Percentiles rank a stretch among this genome's conserved stretches.
phyloP scores from a whole-genome alignment of 2,888 invertebrate species.

The Zaprionus obscuricornis region DNA sequence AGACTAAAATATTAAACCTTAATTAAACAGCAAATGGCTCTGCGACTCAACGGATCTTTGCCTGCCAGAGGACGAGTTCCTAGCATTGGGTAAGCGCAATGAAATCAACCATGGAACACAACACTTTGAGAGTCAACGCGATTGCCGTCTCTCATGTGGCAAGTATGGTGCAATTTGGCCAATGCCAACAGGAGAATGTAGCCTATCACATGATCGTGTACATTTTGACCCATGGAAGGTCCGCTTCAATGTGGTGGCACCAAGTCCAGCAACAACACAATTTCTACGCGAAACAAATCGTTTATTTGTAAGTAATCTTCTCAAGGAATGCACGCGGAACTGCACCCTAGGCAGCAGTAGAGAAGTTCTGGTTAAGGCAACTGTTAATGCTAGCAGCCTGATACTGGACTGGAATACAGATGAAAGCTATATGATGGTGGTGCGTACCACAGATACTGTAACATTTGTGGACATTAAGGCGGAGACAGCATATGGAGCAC shows the following conservation, averaged over 20 bases:
- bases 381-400: conserved; percentile 84
- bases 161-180: conserved; percentile 89
- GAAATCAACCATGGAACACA: no score
- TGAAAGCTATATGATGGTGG: conserved; percentile 87
- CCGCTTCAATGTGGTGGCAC: conserved; percentile 85
- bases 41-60: conserved; percentile 72
- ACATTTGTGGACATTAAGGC: conserved; percentile 85
- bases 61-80: conserved; percentile 47
- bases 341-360: conserved; percentile 84
- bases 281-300: conserved; percentile 85
- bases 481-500: conserved; percentile 88
- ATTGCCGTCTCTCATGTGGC: conserved; percentile 89
- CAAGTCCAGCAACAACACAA: conserved; percentile 84
- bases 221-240: conserved; percentile 85
- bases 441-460: conserved; percentile 85
- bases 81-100: neutral
- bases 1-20: neutral
- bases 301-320: conserved; percentile 85
- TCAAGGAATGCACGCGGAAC: conserved; percentile 85
- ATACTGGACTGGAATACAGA: conserved; percentile 87
- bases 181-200: conserved; percentile 85
- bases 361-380: conserved; percentile 86
- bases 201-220: conserved; percentile 82
- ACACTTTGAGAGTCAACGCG: conserved; percentile 84
- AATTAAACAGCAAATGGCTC: conserved; percentile 57